A percentile compares a stretch with the other conserved stretches of the same genome.
Evolutionary conservation across 1,140 invertebrate species (phyloP).

Genomic region (Leptinotarsa texana): DNA sequence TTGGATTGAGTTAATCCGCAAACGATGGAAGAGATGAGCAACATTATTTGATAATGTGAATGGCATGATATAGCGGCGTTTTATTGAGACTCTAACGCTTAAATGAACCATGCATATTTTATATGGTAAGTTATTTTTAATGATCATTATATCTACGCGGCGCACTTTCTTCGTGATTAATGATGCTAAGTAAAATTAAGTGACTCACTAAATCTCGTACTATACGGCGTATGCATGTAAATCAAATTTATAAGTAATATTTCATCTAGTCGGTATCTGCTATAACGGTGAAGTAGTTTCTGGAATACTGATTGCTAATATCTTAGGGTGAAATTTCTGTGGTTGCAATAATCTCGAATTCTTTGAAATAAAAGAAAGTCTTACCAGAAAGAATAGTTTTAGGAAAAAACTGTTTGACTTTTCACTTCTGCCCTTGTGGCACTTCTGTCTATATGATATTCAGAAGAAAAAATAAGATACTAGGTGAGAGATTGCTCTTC

Average conservation of each 20-base stretch:
- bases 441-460: too few relatives aligned
- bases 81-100: neutral
- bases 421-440: too few relatives aligned
- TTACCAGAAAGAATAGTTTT: too few relatives aligned
- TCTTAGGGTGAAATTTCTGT: too few relatives aligned
- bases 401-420: too few relatives aligned
- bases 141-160: conserved; percentile 2
- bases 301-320: too few relatives aligned
- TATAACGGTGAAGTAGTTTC: neutral
- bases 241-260: neutral
- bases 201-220: neutral
- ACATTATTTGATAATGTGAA: conserved; percentile 5
- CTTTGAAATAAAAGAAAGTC: too few relatives aligned
- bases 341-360: too few relatives aligned
- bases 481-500: too few relatives aligned
- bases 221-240: neutral
- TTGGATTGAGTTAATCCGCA: neutral
- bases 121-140: neutral
- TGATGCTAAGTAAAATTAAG: neutral
- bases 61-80: neutral
- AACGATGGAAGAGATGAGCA: neutral
- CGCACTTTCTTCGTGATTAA: conserved; percentile 2
- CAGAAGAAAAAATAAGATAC: too few relatives aligned
- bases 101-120: conserved; percentile 4
- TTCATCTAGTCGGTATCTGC: neutral